Evolutionary conservation across 2,113 vertebrate species (phyloP).

Genomic region (Struthidea cinerea): DNA sequence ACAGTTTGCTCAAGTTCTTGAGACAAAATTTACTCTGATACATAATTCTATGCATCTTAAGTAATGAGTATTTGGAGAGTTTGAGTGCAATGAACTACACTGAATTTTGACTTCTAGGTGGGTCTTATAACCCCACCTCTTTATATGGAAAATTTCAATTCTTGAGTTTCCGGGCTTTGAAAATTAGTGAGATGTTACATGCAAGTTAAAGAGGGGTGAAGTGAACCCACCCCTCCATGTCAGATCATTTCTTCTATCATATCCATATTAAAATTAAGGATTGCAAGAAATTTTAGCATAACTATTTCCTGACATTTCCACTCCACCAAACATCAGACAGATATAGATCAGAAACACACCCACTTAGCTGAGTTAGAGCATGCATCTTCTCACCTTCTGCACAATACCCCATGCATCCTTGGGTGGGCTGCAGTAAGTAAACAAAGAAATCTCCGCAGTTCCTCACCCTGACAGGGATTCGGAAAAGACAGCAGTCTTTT

Average conservation of each 20-base stretch:
- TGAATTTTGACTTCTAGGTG: background rate
- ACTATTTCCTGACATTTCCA: background rate
- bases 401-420: conserved; percentile 92
- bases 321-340: background rate
- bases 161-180: background rate
- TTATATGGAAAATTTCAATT: background rate
- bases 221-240: background rate
- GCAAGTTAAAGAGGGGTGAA: background rate
- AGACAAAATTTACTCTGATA: background rate
- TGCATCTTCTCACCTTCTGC: conserved; percentile 77
- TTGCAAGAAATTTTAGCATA: background rate
- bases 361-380: background rate
- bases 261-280: background rate
- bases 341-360: background rate
- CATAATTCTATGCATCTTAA: background rate
- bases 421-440: conserved; percentile 88
- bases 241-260: background rate
- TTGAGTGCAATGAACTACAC: background rate
- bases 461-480: conserved; percentile 84
- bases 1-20: background rate
- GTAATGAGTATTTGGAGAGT: background rate
- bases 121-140: background rate
- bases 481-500: conserved; percentile 88
- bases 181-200: background rate
- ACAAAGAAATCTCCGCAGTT: conserved; percentile 87